Evolutionary conservation across 2,888 invertebrate species (phyloP).

Genomic region (Aporophyla lueneburgensis): DNA sequence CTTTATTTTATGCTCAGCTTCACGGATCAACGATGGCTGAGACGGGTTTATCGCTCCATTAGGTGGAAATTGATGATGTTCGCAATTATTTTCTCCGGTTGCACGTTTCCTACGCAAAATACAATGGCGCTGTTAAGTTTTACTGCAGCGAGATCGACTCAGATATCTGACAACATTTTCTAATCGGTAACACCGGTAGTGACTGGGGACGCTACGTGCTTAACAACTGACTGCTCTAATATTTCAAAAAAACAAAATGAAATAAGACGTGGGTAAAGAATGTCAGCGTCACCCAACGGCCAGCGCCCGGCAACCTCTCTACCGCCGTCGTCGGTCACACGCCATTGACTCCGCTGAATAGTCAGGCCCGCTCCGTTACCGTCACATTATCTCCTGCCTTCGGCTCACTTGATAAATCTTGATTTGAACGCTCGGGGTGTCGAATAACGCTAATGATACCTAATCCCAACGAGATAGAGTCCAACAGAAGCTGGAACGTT

Average conservation of each 20-base stretch:
- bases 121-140: conserved; percentile 56
- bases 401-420: conserved; percentile 80
- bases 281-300: conserved; percentile 84
- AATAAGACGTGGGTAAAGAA: conserved; percentile 85
- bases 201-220: conserved; percentile 68
- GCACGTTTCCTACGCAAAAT: conserved; percentile 57
- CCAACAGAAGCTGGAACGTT: conserved; percentile 58
- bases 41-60: conserved; percentile 83
- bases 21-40: conserved; percentile 81
- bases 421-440: conserved; percentile 78
- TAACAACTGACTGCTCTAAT: conserved; percentile 73
- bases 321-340: conserved; percentile 86
- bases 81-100: conserved; percentile 67
- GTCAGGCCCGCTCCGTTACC: conserved; percentile 79
- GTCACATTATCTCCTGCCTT: conserved; percentile 82
- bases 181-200: conserved; percentile 65
- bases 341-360: conserved; percentile 89
- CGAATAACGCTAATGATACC: conserved; percentile 75
- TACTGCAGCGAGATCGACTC: conserved; percentile 54
- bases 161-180: conserved; percentile 61
- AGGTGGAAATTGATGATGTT: conserved; percentile 78
- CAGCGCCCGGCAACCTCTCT: conserved; percentile 83
- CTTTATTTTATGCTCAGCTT: conserved; percentile 84
- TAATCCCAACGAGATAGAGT: conserved; percentile 60
- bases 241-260: conserved; percentile 75